Conservation (phyloP, 2,797 vertebrate species). For the Borostomias antarcticus region DNA sequence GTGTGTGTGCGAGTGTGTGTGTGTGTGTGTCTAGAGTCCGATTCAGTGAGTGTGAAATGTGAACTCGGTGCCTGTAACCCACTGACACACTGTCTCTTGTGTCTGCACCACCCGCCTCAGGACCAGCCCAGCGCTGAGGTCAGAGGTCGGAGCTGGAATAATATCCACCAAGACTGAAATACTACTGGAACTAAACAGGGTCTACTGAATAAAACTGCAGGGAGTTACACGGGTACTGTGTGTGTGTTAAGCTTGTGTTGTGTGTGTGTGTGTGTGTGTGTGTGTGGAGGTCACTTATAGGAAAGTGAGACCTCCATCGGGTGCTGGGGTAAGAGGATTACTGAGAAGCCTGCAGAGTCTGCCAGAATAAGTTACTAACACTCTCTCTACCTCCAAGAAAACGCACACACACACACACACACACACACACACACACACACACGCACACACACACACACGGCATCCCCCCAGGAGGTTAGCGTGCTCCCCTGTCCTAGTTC, state of each 20-base stretch:
- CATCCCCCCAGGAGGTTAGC: constrained; percentile 5
- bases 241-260: too few relatives aligned
- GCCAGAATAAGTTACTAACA: constrained; percentile 39
- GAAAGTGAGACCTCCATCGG: constrained; percentile 41
- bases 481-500: constrained; percentile 2
- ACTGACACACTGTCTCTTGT: not conserved
- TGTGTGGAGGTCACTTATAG: constrained; percentile 32
- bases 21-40: not conserved
- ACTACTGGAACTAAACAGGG: too few relatives aligned
- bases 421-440: not conserved
- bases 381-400: too few relatives aligned
- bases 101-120: not conserved
- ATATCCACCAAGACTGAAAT: not conserved
- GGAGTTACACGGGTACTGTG: too few relatives aligned
- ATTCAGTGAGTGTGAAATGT: constrained; percentile 3
- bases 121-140: not conserved
- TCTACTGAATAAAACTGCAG: too few relatives aligned
- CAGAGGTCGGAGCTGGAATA: not conserved
- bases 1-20: too few relatives aligned
- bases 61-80: not conserved
- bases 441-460: too few relatives aligned
- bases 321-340: constrained; percentile 68
- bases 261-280: constrained; percentile 7
- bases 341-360: constrained; percentile 54
- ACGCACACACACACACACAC: too few relatives aligned